Base-by-base conservation (phyloP, 2,888 invertebrate species). In the Onchidella celtica region DNA sequence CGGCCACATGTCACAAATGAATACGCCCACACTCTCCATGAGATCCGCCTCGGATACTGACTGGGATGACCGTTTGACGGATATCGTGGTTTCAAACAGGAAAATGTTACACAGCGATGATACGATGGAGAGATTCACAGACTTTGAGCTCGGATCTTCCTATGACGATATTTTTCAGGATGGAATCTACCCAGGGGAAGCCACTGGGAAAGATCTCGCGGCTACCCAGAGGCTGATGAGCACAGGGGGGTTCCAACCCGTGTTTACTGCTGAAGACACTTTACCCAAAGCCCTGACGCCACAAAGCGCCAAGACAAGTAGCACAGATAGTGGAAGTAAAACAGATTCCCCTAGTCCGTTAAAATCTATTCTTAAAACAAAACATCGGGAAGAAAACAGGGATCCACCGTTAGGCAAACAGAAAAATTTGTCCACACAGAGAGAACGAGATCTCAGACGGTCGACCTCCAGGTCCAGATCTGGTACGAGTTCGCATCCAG, bases 111-210 rank as follows among this genome's bases (percentile, higher is more conserved):
- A 40, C n/a, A 27, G 32, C 32, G 74, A 74, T n/a, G 74, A 74
- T 21, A 74, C 74, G 9, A 74, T 74, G 21, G 74, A 74, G 21
- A 27, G 74, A 34, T 74, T 74, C 32, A 74, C 74, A 9, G 74
- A 74, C 34, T 74, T 74, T 34, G 74, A 74, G n/a, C 61, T 74
- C 21, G 74, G 74, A 11, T 74, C 74, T 29, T 74, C 74, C 21
- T 74, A 74, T 36, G 74, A 74, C n/a, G 74, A 74, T 21, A 74
- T 74, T 3, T 74, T 74, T 34, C 21, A 21, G 2, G 47, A 47
- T 17, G 47, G 47, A 47, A 17, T 47, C 17, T 11, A n/a, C 38
- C n/a, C n/a, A 47, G 17, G 47, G 9, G 32, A 3, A 6, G 65
- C 17, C 24, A 14, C 29, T 27, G 4, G 3, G 29, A 29, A 27